Percentiles rank a stretch among this genome's conserved stretches.
Conservation (phyloP, 2,797 vertebrate genomes). For the Esox masquinongy region DNA sequence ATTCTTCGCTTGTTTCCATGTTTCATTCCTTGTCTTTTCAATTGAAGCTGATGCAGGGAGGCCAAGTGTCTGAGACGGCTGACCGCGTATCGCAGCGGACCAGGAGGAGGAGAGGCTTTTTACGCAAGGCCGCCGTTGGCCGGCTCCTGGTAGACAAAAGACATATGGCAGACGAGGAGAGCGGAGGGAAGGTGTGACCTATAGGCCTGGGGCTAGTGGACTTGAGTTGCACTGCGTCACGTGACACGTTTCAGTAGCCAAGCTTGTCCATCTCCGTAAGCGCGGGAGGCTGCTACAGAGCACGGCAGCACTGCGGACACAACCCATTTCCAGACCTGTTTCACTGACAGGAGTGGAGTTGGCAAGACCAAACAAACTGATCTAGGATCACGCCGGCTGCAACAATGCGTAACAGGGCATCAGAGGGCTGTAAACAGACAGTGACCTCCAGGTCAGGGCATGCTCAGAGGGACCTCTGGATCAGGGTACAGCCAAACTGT, state of each 20-base stretch:
- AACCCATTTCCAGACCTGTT: too few species aligned
- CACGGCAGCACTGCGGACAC: not conserved
- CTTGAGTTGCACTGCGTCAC: not conserved
- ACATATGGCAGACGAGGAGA: constrained; percentile 49
- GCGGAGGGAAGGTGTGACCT: not conserved
- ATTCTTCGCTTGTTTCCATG: constrained; percentile 20
- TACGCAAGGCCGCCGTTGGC: constrained; percentile 30
- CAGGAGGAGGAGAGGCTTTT: constrained; percentile 29
- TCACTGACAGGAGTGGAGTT: too few species aligned
- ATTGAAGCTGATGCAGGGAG: constrained; percentile 16
- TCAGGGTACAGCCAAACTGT: not conserved
- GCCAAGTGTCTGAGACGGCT: not conserved
- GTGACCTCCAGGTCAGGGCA: too few species aligned
- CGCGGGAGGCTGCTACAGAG: constrained; percentile 3
- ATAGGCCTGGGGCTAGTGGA: not conserved
- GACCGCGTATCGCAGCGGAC: constrained; percentile 31
- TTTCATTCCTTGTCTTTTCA: constrained; percentile 25
- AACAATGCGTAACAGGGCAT: not conserved
- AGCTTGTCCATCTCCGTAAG: constrained; percentile 6
- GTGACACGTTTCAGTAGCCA: not conserved
- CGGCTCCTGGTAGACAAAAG: constrained; percentile 32
- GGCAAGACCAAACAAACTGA: too few species aligned
- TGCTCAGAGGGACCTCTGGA: not conserved
- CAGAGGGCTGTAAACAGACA: not conserved
- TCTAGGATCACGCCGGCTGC: too few species aligned